Base-by-base conservation (phyloP, 2,888 invertebrate species). In the Allygus modestus region DNA sequence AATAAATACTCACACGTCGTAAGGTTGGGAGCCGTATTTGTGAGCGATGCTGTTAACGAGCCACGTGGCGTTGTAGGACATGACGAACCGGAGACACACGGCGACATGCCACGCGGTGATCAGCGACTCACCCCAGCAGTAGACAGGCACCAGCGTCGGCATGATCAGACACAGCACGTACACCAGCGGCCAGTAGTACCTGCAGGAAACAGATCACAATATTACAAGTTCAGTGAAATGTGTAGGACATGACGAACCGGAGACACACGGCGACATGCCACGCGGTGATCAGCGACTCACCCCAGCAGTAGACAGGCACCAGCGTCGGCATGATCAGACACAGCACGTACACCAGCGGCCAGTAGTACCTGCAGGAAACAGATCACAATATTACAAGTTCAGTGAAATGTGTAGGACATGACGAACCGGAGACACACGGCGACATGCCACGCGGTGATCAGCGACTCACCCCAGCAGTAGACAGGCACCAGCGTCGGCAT, bases 31-130 rank as follows among this genome's bases (percentile, higher is more conserved):
- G 69, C 91, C 91, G 89, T 89, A 90, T 89, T 91, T 90, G 89
- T 94, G 94, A 69, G 94, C 94, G 33, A 92, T 92, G 87, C 93
- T 93, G 90, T 94, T 94, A 85, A 94, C 93, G 81, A 91, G 89
- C 92, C 94, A 94, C 15, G 94, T 94, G 86, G 91, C 91, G 89
- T 94, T 93, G 81, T 94, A 91, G 0, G 91, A 90, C 87, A 91
- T 89, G 28, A 91, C 91, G 89, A 93, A 94, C 65, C 94, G 92
- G 26, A 92, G 87, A 51, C 90, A 90, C 12, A 88, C 88, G 58
- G 87, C 88, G 43, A 91, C 88, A 85, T 90, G 87, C 86, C 89
- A 89, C n/a, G 90, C 89, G 86, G 88, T 87, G 85, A 86, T 85
- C 89, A 89, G 90, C 20, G 88, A 90, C 89, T 94, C 94, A 69